Evolutionary conservation across 2,888 invertebrate species (phyloP).

Genomic region (Meliscaeva auricollis): DNA sequence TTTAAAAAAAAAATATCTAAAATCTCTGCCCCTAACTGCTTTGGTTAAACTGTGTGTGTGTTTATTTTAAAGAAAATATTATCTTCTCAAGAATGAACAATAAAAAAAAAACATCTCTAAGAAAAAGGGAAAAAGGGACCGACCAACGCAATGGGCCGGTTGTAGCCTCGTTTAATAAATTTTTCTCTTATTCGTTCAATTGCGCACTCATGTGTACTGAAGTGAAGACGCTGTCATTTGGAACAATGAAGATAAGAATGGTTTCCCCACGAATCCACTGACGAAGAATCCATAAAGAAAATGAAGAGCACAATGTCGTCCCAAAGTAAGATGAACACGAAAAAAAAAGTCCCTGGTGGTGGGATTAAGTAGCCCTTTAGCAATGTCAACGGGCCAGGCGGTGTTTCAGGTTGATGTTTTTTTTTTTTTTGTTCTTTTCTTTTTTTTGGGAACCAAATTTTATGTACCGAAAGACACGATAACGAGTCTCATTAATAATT

Average conservation of each 20-base stretch:
- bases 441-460: conserved; percentile 78
- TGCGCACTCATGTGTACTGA: conserved; percentile 77
- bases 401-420: not conserved
- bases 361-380: conserved; percentile 52
- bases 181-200: conserved; percentile 64
- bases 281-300: conserved; percentile 67
- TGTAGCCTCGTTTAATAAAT: conserved; percentile 69
- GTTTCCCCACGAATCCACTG: conserved; percentile 48
- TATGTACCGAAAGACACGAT: conserved; percentile 84
- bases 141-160: conserved; percentile 38
- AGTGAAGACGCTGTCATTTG: conserved; percentile 77
- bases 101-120: conserved; percentile 28
- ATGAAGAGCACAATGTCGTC: conserved; percentile 60
- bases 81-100: conserved; percentile 58
- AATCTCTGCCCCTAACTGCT: conserved; percentile 14
- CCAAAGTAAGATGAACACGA: conserved; percentile 20
- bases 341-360: conserved; percentile 31
- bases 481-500: conserved; percentile 84
- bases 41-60: not conserved
- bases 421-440: conserved; percentile 10
- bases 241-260: conserved; percentile 74
- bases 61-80: not conserved
- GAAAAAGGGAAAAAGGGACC: conserved; percentile 39
- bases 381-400: conserved; percentile 41
- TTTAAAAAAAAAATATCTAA: not conserved